These are phyloP conservation scores for Pachyuromys duprasi DNA, from an alignment of 2,797 vertebrate genomes.

Conservation along the genomic window DNA sequence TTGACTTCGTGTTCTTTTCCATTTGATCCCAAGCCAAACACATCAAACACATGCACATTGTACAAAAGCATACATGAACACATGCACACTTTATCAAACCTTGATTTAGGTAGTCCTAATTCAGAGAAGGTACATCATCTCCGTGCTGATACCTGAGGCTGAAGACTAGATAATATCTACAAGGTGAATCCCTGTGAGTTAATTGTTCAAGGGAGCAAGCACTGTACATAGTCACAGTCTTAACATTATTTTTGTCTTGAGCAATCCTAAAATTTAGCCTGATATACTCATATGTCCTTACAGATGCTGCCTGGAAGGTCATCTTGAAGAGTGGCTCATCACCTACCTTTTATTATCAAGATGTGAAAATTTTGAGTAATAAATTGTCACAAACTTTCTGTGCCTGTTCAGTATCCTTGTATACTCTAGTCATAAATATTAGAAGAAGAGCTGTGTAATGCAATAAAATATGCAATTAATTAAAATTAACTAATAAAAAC, in stretches of 20 bases:
- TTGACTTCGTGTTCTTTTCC: not conserved
- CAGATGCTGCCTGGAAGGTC: not conserved
- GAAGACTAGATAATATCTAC: not conserved
- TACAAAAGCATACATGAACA: not conserved
- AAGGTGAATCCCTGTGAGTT: not conserved
- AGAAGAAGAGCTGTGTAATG: not conserved
- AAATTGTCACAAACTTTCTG: not conserved
- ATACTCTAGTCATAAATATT: not conserved
- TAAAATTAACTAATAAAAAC: conserved; percentile 51
- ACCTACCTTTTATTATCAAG: not conserved
- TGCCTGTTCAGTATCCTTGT: not conserved
- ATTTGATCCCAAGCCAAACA: not conserved
- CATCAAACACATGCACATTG: not conserved
- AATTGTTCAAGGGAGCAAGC: not conserved
- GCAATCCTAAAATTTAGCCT: not conserved
- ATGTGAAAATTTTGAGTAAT: not conserved
- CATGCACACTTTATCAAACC: not conserved
- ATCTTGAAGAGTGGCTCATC: not conserved
- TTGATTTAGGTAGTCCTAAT: not conserved
- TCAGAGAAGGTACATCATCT: not conserved
- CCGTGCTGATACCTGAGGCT: not conserved
- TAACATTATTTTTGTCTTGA: not conserved
- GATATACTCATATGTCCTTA: not conserved
- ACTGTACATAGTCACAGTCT: not conserved
- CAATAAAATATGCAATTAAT: conserved; percentile 19